These are phyloP conservation scores for Agelastica alni DNA, from an alignment of 2,888 invertebrate genomes.

Conservation along the genomic window DNA sequence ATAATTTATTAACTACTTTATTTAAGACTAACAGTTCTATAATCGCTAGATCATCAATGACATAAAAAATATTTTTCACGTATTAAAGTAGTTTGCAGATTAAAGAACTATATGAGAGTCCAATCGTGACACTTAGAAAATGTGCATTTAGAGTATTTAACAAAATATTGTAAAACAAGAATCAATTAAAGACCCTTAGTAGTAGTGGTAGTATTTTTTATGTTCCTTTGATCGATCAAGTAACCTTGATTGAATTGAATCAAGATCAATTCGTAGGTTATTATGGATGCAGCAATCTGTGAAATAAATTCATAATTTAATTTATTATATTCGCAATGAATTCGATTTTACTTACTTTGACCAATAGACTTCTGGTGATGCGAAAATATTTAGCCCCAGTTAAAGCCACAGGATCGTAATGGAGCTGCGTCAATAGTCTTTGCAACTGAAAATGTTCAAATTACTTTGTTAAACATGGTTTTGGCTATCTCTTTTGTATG, in stretches of 20 bases:
- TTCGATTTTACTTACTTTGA: conserved; percentile 41
- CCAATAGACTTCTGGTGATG: conserved; percentile 44
- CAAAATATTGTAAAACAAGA: too few relatives aligned
- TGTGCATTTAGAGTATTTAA: too few relatives aligned
- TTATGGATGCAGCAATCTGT: conserved; percentile 48
- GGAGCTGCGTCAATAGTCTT: conserved; percentile 42
- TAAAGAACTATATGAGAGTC: too few relatives aligned
- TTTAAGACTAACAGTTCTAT: too few relatives aligned
- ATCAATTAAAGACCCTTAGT: not conserved
- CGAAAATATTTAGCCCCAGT: conserved; percentile 47
- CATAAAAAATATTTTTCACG: too few relatives aligned
- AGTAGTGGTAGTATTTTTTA: not conserved
- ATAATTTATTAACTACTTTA: too few relatives aligned
- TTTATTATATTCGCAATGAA: not conserved
- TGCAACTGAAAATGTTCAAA: conserved; percentile 41
- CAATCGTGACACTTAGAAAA: too few relatives aligned
- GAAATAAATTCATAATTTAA: conserved; percentile 17
- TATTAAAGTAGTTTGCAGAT: too few relatives aligned
- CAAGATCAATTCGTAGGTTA: conserved; percentile 49
- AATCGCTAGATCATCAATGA: too few relatives aligned
- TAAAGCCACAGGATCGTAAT: conserved; percentile 39
- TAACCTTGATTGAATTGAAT: conserved; percentile 41
- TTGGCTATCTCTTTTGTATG: too few relatives aligned
- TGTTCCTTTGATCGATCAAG: not conserved
- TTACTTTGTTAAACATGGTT: too few relatives aligned